Base-by-base conservation (phyloP, 2,888 invertebrate genomes). In the Microctonus aethiopoides region DNA sequence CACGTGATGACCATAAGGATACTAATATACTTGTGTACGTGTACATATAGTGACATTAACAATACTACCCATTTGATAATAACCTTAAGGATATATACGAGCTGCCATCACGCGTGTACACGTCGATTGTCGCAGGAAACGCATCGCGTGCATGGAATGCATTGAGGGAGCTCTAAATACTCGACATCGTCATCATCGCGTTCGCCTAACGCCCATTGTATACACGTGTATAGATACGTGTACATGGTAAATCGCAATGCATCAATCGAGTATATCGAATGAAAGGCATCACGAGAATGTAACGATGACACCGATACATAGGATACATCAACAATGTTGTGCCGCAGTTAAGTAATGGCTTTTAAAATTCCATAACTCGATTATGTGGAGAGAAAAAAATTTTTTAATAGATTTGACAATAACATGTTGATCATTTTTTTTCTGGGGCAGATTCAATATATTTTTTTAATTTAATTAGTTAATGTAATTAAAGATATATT, bases 61-160 rank as follows among this genome's bases (percentile, higher is more conserved):
- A 22, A 34, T 51, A 67, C n/a, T n/a, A n/a, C 56, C 65, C 67
- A 68, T 13, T 62, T 63, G 75, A 75, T 77, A 74, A 76, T 75
- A 76, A 72, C 72, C 63, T 65, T 65, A 72, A 67, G 74, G 46
- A 46, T 46, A 72, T 74, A 72, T 72, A 73, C 66, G 71, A 72
- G 76, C 60, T 68, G 67, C 54, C 63, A 69, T 72, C 68, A 72
- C 70, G 74, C 67, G 73, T 76, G 52, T 76, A 76, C 74, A 75
- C 71, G 68, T 71, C 72, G 73, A 72, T 73, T 73, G 76, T 77
- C 74, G 74, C 70, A 60, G 67, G 74, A 69, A 59, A 73, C 72
- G 70, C 75, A 74, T 77, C 73, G 74, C 73, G 71, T 74, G 72
- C 65, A 69, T 66, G 62, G 36, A 61, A 56, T 61, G 57, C 71